phyloP scores from a whole-genome alignment of 2,888 invertebrate genomes.

The Catonia carolina region DNA sequence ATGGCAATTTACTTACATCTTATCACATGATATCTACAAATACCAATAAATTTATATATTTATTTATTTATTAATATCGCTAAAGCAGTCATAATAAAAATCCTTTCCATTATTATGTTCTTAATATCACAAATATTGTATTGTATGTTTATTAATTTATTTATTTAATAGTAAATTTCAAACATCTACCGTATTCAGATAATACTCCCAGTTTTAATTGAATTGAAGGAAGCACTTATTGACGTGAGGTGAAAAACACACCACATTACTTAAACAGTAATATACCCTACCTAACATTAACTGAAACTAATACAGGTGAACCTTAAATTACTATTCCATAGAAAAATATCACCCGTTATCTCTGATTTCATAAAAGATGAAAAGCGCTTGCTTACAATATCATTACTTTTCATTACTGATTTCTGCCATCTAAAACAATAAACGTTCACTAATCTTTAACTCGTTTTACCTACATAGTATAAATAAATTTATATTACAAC shows the following conservation, averaged over 20 bases:
- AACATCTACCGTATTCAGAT: too few species aligned
- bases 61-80: conserved; percentile 2
- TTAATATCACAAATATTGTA: conserved; percentile 20
- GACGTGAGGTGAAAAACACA: not conserved
- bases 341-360: conserved; percentile 7
- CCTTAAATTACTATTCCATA: not conserved
- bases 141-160: not conserved
- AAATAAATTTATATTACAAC: too few species aligned
- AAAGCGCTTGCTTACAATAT: too few species aligned
- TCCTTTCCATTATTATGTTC: conserved; percentile 1
- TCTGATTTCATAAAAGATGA: too few species aligned
- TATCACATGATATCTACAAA: not conserved
- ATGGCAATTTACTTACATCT: conserved; percentile 26
- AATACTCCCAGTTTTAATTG: not conserved
- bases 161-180: too few species aligned
- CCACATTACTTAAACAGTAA: too few species aligned
- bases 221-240: conserved; percentile 24
- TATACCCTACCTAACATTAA: not conserved
- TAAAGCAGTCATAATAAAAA: conserved; percentile 10
- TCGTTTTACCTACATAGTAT: too few species aligned
- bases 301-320: not conserved
- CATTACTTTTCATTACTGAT: too few species aligned
- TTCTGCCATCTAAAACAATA: not conserved
- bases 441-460: too few species aligned
- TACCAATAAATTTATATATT: conserved; percentile 6